Conservation (phyloP, 2,113 vertebrate species). For the Microcebus ravelobensis region DNA sequence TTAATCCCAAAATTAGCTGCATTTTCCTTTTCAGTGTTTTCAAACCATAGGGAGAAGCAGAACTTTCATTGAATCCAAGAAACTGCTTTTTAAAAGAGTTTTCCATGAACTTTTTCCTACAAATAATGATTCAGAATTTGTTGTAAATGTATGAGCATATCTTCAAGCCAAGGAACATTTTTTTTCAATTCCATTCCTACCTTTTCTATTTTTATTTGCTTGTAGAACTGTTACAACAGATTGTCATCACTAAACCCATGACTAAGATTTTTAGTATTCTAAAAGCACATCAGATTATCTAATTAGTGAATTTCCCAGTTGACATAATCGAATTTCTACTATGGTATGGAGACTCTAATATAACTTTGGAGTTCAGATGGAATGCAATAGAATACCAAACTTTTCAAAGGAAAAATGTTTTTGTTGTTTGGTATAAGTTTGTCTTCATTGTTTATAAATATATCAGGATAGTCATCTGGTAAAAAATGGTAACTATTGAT, state of each 20-base stretch:
- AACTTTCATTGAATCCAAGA: neutral
- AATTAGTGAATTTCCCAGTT: neutral
- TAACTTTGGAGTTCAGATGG: neutral
- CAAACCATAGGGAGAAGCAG: neutral
- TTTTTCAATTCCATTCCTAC: neutral
- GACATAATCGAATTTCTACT: neutral
- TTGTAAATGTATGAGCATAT: neutral
- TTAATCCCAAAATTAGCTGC: slow-evolving; percentile 24
- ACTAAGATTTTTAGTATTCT: neutral
- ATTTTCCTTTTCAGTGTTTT: neutral
- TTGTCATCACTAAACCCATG: neutral
- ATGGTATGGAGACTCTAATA: neutral
- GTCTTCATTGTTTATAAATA: neutral
- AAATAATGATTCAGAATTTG: neutral
- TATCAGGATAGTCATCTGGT: neutral
- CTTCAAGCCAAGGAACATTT: neutral
- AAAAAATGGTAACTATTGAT: neutral
- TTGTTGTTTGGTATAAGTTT: neutral
- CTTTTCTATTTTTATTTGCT: neutral
- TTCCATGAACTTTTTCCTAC: neutral
- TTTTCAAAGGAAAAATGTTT: neutral
- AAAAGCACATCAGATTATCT: neutral
- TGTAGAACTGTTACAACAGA: neutral
- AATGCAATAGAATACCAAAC: neutral
- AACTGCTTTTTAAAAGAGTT: neutral